A percentile compares a stretch with the other conserved stretches of the same genome.
phyloP scores from a whole-genome alignment of 2,888 invertebrate genomes.

The Elmis aenea region DNA sequence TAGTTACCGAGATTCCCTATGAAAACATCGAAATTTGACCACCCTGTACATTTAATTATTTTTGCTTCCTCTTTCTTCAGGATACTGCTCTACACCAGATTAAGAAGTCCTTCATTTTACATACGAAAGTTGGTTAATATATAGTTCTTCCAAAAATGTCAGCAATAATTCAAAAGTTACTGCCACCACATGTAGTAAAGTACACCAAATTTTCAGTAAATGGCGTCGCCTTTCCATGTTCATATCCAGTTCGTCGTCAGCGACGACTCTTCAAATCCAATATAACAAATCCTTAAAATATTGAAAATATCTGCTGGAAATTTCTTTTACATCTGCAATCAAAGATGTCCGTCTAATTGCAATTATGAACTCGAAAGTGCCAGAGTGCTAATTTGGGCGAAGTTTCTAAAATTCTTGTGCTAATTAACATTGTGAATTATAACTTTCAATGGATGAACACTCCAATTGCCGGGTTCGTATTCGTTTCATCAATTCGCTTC shows the following conservation, averaged over 20 bases:
- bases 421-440: constrained; percentile 32
- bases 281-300: constrained; percentile 11
- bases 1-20: too few relatives aligned
- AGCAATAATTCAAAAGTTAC: constrained; percentile 4
- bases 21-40: too few relatives aligned
- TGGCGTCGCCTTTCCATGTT: constrained; percentile 3
- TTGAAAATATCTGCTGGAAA: constrained; percentile 9
- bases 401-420: constrained; percentile 28
- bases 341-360: constrained; percentile 15
- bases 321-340: constrained; percentile 15
- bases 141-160: constrained; percentile 4
- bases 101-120: too few relatives aligned
- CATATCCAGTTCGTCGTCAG: constrained; percentile 1
- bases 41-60: too few relatives aligned
- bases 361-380: constrained; percentile 29
- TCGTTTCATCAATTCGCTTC: constrained; percentile 27
- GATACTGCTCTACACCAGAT: too few relatives aligned
- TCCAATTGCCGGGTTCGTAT: constrained; percentile 17
- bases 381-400: constrained; percentile 28
- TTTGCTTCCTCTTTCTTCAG: too few relatives aligned
- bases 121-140: too few relatives aligned
- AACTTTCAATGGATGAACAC: constrained; percentile 24
- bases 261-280: constrained; percentile 7
- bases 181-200: constrained; percentile 7
- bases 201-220: too few relatives aligned